Percentiles rank a stretch among this genome's conserved stretches.
Conservation (phyloP, 2,113 vertebrate genomes). For the Galeopterus variegatus region DNA sequence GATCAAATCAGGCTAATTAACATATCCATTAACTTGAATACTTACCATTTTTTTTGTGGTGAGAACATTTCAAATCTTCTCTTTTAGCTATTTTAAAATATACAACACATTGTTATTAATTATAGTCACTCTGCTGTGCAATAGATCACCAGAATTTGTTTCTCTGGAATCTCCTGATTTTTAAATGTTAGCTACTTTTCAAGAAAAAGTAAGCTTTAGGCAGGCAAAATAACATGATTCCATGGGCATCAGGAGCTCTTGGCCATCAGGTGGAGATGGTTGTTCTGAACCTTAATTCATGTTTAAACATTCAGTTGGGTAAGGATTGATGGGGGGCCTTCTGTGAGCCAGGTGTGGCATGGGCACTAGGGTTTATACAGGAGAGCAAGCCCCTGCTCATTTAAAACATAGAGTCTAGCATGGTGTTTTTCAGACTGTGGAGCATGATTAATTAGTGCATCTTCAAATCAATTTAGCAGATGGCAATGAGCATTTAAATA, state of each 20-base stretch:
- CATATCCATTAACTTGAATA: neutral
- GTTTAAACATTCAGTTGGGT: neutral
- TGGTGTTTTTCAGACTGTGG: neutral
- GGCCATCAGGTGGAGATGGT: neutral
- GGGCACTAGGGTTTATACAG: neutral
- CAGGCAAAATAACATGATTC: neutral
- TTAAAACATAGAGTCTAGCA: neutral
- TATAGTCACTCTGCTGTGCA: neutral
- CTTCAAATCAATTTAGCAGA: neutral
- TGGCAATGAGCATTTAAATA: neutral
- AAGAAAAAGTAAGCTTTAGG: neutral
- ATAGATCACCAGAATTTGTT: neutral
- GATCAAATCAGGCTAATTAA: neutral
- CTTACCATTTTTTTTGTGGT: neutral
- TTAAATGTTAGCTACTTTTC: neutral
- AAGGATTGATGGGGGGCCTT: neutral
- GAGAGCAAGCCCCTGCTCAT: neutral
- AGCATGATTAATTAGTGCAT: neutral
- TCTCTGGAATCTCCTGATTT: neutral
- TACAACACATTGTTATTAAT: neutral
- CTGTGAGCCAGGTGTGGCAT: fast-evolving
- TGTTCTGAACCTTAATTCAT: neutral
- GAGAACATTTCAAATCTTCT: neutral
- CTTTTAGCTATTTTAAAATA: neutral
- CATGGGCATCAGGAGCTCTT: neutral